Evolutionary conservation across 2,113 vertebrate genomes (phyloP).

Genomic region (Labeo rohita): DNA sequence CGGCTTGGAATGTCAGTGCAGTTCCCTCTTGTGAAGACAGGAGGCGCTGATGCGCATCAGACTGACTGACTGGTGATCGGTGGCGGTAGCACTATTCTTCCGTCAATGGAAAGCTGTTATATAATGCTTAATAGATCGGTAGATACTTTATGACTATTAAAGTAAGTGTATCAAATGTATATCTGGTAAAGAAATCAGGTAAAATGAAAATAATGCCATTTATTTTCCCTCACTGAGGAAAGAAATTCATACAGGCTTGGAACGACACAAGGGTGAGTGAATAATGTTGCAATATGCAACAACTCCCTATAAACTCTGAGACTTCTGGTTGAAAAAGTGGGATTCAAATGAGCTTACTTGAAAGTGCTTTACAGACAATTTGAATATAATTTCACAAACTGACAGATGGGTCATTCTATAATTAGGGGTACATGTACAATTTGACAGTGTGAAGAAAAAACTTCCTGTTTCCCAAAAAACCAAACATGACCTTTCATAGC

Average conservation of each 20-base stretch:
- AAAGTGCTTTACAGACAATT: not conserved
- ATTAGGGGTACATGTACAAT: no score
- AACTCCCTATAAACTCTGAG: not conserved
- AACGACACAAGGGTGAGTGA: not conserved
- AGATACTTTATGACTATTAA: not conserved
- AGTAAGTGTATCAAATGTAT: not conserved
- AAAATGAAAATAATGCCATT: not conserved
- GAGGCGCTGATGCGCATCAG: conserved; percentile 71
- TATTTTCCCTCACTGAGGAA: not conserved
- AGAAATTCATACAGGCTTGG: not conserved
- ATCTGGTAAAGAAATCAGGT: not conserved
- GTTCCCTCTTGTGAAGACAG: conserved; percentile 70
- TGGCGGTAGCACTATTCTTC: not conserved
- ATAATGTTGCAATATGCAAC: not conserved
- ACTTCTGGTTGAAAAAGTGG: not conserved
- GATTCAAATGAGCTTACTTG: not conserved
- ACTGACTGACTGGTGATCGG: not conserved
- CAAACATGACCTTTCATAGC: no score
- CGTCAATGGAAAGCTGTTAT: not conserved
- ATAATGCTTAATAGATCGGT: not conserved
- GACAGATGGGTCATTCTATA: not conserved
- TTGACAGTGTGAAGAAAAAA: no score
- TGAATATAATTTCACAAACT: not conserved
- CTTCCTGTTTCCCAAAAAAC: no score
- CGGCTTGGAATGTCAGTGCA: conserved; percentile 61